These are phyloP conservation scores for Ammospiza caudacuta DNA, from an alignment of 2,113 vertebrate genomes.

Conservation along the genomic window DNA sequence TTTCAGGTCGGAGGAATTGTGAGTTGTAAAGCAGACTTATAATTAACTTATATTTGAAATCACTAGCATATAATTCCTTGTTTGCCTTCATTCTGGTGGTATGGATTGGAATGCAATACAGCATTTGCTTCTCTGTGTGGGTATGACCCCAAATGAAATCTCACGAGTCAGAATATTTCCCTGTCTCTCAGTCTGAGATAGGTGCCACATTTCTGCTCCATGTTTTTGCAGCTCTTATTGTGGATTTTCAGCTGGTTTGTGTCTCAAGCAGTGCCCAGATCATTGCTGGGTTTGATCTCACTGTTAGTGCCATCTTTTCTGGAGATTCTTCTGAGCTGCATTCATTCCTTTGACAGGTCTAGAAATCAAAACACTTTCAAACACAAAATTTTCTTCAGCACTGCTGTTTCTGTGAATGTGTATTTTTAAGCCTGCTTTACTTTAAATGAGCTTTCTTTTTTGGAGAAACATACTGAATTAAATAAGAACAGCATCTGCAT, in stretches of 20 bases:
- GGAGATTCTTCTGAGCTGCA: fast-evolving
- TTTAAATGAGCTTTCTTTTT: background rate
- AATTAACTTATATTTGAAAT: background rate
- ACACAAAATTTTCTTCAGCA: background rate
- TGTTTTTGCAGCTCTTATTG: background rate
- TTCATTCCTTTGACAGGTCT: background rate
- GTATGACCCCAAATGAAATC: background rate
- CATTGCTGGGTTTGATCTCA: background rate
- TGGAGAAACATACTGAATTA: background rate
- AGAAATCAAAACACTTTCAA: background rate
- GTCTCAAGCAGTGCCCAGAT: background rate
- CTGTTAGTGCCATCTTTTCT: background rate
- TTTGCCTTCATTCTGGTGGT: background rate
- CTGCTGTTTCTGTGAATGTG: background rate
- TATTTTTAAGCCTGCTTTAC: background rate
- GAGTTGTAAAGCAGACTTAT: background rate
- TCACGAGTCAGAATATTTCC: background rate
- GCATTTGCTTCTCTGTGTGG: background rate
- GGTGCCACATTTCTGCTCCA: fast-evolving
- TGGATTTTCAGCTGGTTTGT: background rate
- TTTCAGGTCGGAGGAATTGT: slow-evolving; percentile 10
- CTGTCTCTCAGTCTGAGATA: background rate
- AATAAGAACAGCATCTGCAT: background rate
- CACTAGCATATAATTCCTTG: background rate
- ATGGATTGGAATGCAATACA: fast-evolving